A percentile compares a stretch with the other conserved stretches of the same genome.
Evolutionary conservation across 1,140 invertebrate species (phyloP).

Genomic region (Papilio glaucus): DNA sequence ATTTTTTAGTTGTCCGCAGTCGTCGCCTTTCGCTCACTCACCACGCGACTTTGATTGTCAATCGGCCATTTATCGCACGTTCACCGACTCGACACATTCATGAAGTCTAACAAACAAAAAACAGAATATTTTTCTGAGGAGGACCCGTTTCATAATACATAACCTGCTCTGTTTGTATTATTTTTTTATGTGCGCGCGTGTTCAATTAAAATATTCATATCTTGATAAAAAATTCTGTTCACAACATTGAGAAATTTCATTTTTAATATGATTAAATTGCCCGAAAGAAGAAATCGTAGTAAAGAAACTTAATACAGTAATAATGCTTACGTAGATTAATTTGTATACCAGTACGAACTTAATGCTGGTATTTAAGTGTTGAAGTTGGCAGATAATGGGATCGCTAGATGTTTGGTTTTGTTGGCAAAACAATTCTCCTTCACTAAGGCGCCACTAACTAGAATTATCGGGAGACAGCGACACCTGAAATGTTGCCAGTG

Average conservation of each 20-base stretch:
- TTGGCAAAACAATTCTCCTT: constrained; percentile 46
- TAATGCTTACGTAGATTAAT: constrained; percentile 50
- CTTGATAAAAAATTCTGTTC: constrained; percentile 26
- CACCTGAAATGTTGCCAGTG: constrained; percentile 76
- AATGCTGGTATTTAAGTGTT: constrained; percentile 47
- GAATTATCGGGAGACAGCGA: constrained; percentile 63
- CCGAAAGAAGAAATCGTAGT: neutral
- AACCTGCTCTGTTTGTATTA: constrained; percentile 28
- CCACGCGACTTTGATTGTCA: constrained; percentile 64
- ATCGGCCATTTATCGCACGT: constrained; percentile 67
- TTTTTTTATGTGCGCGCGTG: constrained; percentile 22
- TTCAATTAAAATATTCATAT: constrained; percentile 35
- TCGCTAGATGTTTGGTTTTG: constrained; percentile 61
- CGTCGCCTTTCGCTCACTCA: constrained; percentile 55
- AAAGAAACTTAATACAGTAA: constrained; percentile 41
- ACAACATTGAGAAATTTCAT: constrained; percentile 17
- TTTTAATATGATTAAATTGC: constrained; percentile 26
- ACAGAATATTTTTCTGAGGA: constrained; percentile 32
- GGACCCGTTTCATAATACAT: constrained; percentile 36
- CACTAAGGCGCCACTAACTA: constrained; percentile 40
- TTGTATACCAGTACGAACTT: constrained; percentile 49
- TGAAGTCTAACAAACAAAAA: constrained; percentile 51
- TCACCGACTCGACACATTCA: constrained; percentile 49
- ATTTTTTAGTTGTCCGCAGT: constrained; percentile 68
- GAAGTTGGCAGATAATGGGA: constrained; percentile 53